Conservation (phyloP, 2,113 vertebrate species). For the Reinhardtius hippoglossoides region DNA sequence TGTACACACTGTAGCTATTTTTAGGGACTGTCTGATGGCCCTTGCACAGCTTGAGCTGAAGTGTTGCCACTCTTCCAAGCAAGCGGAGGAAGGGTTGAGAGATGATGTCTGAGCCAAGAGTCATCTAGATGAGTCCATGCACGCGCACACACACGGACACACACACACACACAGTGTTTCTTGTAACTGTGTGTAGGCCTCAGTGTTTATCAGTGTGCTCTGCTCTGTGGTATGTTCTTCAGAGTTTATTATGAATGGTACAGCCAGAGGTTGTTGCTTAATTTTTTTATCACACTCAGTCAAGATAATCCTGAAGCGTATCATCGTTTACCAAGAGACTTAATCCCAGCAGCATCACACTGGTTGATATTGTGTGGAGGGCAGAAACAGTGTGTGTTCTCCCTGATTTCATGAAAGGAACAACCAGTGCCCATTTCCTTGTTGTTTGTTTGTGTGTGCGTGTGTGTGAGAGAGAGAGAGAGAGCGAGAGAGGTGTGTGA, state of each 20-base stretch:
- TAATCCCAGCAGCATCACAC: constrained; percentile 22
- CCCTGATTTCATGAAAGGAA: constrained; percentile 31
- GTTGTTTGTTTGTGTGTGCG: constrained; percentile 1
- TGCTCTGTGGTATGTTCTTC: constrained; percentile 26
- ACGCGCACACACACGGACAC: neutral
- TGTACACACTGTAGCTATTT: constrained; percentile 54
- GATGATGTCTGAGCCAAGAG: constrained; percentile 49
- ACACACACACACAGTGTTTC: constrained; percentile 4
- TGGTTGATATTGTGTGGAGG: constrained; percentile 14
- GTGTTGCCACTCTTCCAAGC: constrained; percentile 32
- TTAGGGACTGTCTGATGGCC: constrained; percentile 40
- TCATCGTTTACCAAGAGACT: constrained; percentile 37
- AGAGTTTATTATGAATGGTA: constrained; percentile 29
- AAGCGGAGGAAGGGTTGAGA: constrained; percentile 13
- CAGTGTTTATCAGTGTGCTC: constrained; percentile 40
- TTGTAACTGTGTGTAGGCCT: constrained; percentile 44
- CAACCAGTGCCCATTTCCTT: constrained; percentile 26
- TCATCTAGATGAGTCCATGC: constrained; percentile 36
- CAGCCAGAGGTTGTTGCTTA: constrained; percentile 10
- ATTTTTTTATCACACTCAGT: constrained; percentile 25
- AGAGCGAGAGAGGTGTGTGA: constrained; percentile 7
- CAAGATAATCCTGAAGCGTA: constrained; percentile 37
- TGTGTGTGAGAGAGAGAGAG: neutral
- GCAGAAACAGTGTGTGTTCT: constrained; percentile 24
- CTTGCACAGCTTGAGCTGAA: constrained; percentile 41